Percentiles rank a stretch among this genome's conserved stretches.
These are phyloP conservation scores for Castor canadensis DNA, from an alignment of 2,113 vertebrate genomes.

Conservation along the genomic window DNA sequence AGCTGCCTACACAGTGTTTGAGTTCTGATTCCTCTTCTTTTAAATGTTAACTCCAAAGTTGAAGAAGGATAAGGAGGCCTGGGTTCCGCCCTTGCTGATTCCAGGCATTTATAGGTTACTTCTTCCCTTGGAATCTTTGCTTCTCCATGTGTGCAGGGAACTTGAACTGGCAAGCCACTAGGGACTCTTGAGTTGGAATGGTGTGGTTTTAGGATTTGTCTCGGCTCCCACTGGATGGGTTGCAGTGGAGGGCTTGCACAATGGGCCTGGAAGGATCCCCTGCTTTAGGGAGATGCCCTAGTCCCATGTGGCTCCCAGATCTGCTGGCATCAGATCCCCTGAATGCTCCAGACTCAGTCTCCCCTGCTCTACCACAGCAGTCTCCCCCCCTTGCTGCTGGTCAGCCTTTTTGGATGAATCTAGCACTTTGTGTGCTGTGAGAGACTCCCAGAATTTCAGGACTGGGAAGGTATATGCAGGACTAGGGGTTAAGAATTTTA, in stretches of 20 bases:
- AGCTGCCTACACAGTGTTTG: background rate
- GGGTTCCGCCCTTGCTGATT: background rate
- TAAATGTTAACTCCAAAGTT: background rate
- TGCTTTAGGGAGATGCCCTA: background rate
- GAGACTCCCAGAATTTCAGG: background rate
- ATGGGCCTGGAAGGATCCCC: background rate
- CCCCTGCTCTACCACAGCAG: background rate
- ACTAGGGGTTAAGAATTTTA: background rate
- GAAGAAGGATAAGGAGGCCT: background rate
- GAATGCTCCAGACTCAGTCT: background rate
- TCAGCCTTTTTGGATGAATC: background rate
- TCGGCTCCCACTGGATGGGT: background rate
- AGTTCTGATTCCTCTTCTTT: background rate
- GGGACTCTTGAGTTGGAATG: background rate
- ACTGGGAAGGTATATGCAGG: background rate
- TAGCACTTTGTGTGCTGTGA: background rate
- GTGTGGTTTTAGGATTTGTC: background rate
- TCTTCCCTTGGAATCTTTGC: background rate
- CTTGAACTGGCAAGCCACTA: background rate
- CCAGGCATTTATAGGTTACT: background rate
- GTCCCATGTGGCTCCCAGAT: background rate
- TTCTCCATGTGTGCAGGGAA: background rate
- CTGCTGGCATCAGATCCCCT: background rate
- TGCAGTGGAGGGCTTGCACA: rapidly evolving
- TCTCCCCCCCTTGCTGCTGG: too few relatives aligned